Evolutionary conservation across 2,888 invertebrate genomes (phyloP), one percentile per base, ranked within the genome.

Genomic region (Seira sanloemensis): DNA sequence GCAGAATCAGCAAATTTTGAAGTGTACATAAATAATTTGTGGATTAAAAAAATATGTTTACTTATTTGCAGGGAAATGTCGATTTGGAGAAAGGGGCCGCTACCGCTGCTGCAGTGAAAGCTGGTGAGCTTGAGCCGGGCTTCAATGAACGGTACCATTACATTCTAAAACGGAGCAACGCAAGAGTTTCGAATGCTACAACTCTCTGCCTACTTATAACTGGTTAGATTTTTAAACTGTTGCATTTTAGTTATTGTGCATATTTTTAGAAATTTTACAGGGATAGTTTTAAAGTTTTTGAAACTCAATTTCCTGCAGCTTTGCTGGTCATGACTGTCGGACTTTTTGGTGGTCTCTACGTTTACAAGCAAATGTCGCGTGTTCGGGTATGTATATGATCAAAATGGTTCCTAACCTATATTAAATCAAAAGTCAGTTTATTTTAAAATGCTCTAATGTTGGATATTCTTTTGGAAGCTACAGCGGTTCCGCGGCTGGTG

Each of bases 281-380:
- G n/a, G n/a, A n/a, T n/a, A n/a, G n/a, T n/a, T n/a, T n/a, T n/a
- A n/a, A n/a, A n/a, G n/a, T n/a, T n/a, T n/a, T n/a, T n/a, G n/a
- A n/a, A n/a, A n/a, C n/a, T n/a, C n/a, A n/a, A 46, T 50, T 73
- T 58, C 26, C 18, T n/a, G 18, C 25, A 83, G 94, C 95, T 0
- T 90, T 95, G 26, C 91, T 95, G 80, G 94, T 96, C 23, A 93
- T 96, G 90, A 93, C 95, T 84, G 93, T 95, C 90, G 95, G 93
- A n/a, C 91, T 93, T 54, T 92, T 93, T 85, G 93, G 95, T 12
- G 96, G 96, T 2, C 93, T 96, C 78, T 94, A 95, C 90, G 92
- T 97, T 75, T 97, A 96, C 91, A 93, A 94, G 75, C 94, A 95
- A 89, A 95, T 95, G 90, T 92, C 94, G 16, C 93, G 93, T 78